These are phyloP conservation scores for Mythimna albipuncta DNA, from an alignment of 2,888 invertebrate species.

Conservation along the genomic window DNA sequence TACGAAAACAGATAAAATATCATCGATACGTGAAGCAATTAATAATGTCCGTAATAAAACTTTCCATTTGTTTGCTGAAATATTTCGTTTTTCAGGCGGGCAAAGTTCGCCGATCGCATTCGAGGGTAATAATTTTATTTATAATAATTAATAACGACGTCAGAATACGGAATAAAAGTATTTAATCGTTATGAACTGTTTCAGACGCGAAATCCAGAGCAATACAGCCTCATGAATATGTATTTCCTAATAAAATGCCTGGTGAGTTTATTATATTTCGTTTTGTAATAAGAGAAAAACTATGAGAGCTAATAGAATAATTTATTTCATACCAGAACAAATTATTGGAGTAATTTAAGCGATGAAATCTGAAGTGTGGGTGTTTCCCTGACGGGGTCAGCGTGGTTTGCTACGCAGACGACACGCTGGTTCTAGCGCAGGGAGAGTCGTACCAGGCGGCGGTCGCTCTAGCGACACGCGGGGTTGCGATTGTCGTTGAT, in stretches of 20 bases:
- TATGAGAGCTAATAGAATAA: background rate
- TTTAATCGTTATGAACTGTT: constrained; percentile 58
- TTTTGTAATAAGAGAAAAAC: background rate
- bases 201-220: constrained; percentile 72
- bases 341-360: background rate
- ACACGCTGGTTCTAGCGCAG: too few species aligned
- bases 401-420: too few species aligned
- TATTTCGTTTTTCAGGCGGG: constrained; percentile 51
- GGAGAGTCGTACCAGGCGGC: too few species aligned
- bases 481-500: too few species aligned
- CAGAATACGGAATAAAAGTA: constrained; percentile 38
- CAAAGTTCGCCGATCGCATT: constrained; percentile 52
- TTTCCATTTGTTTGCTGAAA: constrained; percentile 55
- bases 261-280: constrained; percentile 66
- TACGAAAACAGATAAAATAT: constrained; percentile 22
- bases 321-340: background rate
- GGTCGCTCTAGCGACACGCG: too few species aligned
- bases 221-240: constrained; percentile 69
- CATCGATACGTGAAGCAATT: constrained; percentile 33
- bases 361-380: background rate
- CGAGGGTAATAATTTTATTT: constrained; percentile 60
- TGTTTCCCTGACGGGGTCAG: too few species aligned
- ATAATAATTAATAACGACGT: constrained; percentile 48
- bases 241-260: constrained; percentile 70
- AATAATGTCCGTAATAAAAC: constrained; percentile 45